Base-by-base conservation (phyloP, 2,888 invertebrate genomes). In the Oasisia sp. region DNA sequence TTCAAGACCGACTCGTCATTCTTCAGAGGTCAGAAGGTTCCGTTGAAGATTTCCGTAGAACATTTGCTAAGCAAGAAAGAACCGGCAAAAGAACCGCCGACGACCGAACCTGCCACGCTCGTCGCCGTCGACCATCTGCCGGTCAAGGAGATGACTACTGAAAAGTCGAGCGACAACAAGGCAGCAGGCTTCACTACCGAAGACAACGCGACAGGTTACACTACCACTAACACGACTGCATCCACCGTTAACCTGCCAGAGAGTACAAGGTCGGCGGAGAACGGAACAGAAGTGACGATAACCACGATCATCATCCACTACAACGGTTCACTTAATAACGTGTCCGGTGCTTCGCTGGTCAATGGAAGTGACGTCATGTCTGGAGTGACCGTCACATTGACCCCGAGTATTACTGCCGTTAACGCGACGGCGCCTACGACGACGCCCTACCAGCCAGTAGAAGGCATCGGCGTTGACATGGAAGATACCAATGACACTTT, bases 251-350 rank as follows among this genome's bases (percentile, higher is more conserved):
- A 74, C 14, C 4, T 74, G 27, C 27, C 74, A 27, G 74, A 74
- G 27, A 0, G 14, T 7, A 74, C 74, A 1, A 7, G 5, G 19
- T 19, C 74, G 27, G 27, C 74, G 74, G 74, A 74, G 27, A 74
- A 74, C 74, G 74, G 74, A 74, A 74, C 74, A 27, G 74, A 74
- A 74, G 74, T 74, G 74, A 74, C 74, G 74, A 74, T 74, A 74
- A 74, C 74, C n/a, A 74, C 74, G 27, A 74, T 74, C 74, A n/a
- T 74, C 74, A 74, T 74, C 74, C 74, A 74, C 74, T 74, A 74
- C 74, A 74, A 74, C 74, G 74, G 74, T 74, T n/a, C 74, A 27
- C 27, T 74, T 19, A 74, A n/a, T 74, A 74, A 74, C 74, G 74
- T 74, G 19, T 27, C 74, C 27, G 74, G 74, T n/a, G 74, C 74